phyloP scores from a whole-genome alignment of 2,888 invertebrate genomes.

The Xestia c-nigrum region DNA sequence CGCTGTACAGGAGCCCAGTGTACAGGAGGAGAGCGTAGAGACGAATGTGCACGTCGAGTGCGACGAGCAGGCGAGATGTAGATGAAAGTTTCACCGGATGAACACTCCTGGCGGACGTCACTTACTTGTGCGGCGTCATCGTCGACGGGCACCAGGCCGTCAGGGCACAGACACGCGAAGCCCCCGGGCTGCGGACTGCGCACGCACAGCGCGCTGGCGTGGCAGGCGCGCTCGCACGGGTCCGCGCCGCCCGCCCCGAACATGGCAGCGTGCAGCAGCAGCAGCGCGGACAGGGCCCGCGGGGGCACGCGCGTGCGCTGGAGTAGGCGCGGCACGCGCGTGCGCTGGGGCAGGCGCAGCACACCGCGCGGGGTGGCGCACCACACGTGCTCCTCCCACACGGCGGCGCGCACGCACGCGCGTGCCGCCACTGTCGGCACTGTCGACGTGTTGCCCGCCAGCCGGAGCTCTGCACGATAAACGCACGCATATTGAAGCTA shows the following conservation, averaged over 20 bases:
- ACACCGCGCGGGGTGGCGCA: constrained; percentile 80
- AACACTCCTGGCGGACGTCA: background rate
- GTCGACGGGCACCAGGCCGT: constrained; percentile 82
- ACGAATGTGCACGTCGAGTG: background rate
- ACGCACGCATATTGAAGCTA: background rate
- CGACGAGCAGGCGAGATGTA: background rate
- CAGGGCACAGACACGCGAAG: constrained; percentile 90
- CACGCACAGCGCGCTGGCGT: constrained; percentile 91
- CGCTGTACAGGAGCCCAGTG: background rate
- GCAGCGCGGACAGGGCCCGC: constrained; percentile 71
- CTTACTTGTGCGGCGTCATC: constrained; percentile 67
- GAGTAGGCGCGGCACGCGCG: constrained; percentile 70
- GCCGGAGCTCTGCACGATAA: constrained; percentile 27
- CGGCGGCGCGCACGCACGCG: constrained; percentile 70
- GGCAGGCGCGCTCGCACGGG: constrained; percentile 89
- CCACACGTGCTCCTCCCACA: constrained; percentile 84
- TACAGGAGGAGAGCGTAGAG: background rate
- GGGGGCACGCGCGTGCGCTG: constrained; percentile 70
- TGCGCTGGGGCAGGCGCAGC: constrained; percentile 75
- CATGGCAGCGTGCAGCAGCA: constrained; percentile 75
- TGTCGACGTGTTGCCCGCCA: constrained; percentile 38
- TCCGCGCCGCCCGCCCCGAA: constrained; percentile 78
- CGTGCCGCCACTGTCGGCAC: constrained; percentile 37
- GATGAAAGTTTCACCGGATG: no score
- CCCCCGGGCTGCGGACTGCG: constrained; percentile 84